These are phyloP conservation scores for Taurulus bubalis DNA, from an alignment of 2,113 vertebrate species.

Conservation along the genomic window DNA sequence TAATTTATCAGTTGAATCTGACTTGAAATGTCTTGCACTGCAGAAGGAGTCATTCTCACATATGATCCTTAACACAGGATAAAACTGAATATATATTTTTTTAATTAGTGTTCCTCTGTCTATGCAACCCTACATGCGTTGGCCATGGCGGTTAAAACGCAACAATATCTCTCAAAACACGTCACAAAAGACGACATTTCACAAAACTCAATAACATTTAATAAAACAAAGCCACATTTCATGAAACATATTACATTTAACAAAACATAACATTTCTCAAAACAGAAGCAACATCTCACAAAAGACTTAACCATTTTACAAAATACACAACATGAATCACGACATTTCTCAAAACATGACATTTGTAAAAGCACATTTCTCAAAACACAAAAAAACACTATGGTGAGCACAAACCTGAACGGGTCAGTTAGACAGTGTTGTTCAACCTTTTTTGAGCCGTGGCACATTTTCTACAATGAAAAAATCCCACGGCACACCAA, in stretches of 20 bases:
- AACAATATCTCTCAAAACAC: not conserved
- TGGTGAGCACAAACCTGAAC: not conserved
- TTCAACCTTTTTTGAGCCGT: too few species aligned
- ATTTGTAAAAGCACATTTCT: too few species aligned
- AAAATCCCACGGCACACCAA: too few species aligned
- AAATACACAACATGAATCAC: too few species aligned
- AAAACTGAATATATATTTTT: not conserved
- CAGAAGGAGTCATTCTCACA: not conserved
- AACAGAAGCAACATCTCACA: too few species aligned
- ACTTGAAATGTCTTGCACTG: too few species aligned
- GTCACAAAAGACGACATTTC: not conserved
- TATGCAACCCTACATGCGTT: not conserved
- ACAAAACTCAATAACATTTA: not conserved
- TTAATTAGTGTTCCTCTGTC: not conserved
- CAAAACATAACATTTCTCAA: too few species aligned
- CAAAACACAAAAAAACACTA: too few species aligned
- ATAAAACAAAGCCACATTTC: not conserved
- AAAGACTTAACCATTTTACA: not conserved
- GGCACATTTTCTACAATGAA: too few species aligned
- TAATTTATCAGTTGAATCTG: too few species aligned
- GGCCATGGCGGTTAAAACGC: not conserved
- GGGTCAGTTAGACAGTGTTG: too few species aligned
- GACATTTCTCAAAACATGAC: too few species aligned
- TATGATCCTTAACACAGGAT: not conserved
- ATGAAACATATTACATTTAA: not conserved